Base-by-base conservation (phyloP, 2,888 invertebrate species). In the Stratiomys singularior region DNA sequence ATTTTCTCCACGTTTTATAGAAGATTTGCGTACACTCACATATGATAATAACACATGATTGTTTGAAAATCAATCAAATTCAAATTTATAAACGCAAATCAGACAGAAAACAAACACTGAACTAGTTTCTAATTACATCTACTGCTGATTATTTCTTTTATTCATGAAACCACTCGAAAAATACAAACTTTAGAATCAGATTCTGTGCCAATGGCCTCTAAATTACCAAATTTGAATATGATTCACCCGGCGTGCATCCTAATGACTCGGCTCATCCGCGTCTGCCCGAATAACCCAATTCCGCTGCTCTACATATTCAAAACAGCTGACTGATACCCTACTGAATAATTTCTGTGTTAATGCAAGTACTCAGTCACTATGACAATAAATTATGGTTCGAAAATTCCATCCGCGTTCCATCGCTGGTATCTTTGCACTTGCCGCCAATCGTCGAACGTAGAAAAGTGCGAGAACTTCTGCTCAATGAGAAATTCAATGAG, bases 351-450 rank as follows among this genome's bases (percentile, higher is more conserved):
- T 74, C 74, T 74, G 74, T 74, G 74, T 74, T 74, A 74, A 74
- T 74, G 58, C 7, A 47, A 30, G 21, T 30, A 46, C 47, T 11
- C 7, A 18, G 25, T 25, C 37, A 23, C 60, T n/a, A 21, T 21
- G 56, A 28, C 21, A 58, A 37, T 60, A 60, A 74, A 74, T 25
- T 60, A 77, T 76, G 58, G 66, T 77, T 63, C 52, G 44, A 18
- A 64, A 77, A 79, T 78, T 79, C 78, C 78, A 78, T 78, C 58
- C 76, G 78, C 79, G 79, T 79, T 78, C 77, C 76, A 64, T 27
- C 23, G n/a, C 60, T 1, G 25, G 4, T 25, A 13, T 60, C 21
- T 13, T 25, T 60, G 60, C 60, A 25, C 13, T 25, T 60, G 30
- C n/a, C 28, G 64, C 9, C 37, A 37, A 37, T 5, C 37, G 9